A percentile compares a stretch with the other conserved stretches of the same genome.
phyloP scores from a whole-genome alignment of 35 echinoderm and acorn worm species.

The Patiria miniata region DNA sequence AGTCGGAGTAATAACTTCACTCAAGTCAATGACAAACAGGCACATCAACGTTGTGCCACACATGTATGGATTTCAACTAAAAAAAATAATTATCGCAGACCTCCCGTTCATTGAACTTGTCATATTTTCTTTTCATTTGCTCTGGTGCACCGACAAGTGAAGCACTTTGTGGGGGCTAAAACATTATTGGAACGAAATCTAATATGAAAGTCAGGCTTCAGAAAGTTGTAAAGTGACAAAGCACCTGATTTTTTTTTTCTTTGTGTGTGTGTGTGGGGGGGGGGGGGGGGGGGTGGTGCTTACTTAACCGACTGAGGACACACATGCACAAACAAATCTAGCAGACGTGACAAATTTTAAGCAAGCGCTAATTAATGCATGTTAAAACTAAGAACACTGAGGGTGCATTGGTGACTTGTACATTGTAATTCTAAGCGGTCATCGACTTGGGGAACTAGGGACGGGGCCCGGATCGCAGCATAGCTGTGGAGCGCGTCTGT shows the following conservation, averaged over 20 bases:
- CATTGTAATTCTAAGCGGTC: slow-evolving; percentile 30
- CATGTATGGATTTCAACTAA: too few relatives aligned
- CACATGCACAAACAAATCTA: neutral
- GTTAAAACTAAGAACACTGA: neutral
- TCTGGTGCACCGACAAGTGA: neutral
- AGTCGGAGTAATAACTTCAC: too few relatives aligned
- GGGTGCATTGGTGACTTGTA: neutral
- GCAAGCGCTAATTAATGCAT: slow-evolving; percentile 18
- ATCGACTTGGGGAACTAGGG: neutral
- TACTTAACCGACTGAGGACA: slow-evolving; percentile 1
- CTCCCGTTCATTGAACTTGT: slow-evolving; percentile 16
- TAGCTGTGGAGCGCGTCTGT: too few relatives aligned
- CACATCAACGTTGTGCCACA: too few relatives aligned
- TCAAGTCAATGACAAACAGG: too few relatives aligned
- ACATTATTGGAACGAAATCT: slow-evolving; percentile 15
- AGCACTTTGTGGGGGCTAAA: slow-evolving; percentile 4
- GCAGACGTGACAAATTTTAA: neutral
- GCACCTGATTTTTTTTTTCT: too few relatives aligned
- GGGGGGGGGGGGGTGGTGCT: neutral
- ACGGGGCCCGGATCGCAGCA: neutral
- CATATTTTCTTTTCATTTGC: slow-evolving; percentile 10
- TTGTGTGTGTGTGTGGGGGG: too few relatives aligned
- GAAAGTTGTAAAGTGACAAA: slow-evolving; percentile 1
- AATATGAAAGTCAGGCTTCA: slow-evolving; percentile 12
- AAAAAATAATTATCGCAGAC: neutral